Evolutionary conservation across 2,888 invertebrate species (phyloP), one percentile per base, ranked within the genome.

Genomic region (Hirtodrosophila duncani): DNA sequence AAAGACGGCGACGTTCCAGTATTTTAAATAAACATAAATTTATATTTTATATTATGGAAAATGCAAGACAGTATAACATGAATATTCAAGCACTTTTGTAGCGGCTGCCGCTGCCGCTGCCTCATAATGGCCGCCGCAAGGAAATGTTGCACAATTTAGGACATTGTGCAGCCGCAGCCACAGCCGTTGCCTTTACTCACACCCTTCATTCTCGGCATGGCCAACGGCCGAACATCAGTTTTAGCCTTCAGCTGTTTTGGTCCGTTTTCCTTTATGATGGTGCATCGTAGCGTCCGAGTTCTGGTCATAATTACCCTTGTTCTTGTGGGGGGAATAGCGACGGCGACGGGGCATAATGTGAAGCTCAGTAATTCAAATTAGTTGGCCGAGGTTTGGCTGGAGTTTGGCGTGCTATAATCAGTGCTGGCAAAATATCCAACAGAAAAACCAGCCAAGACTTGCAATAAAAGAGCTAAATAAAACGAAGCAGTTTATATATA

Each of bases 81-180:
- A 77, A 81, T 75, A 81, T 82, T 63, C 71, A 77, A 64, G 53
- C 52, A 48, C 17, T 36, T 26, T 48, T 64, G 36, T 34, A 52
- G 37, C 50, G 31, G 33, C 48, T 57, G 55, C 36, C 37, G 62
- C 58, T 52, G 13, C 11, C 45, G 43, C 34, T 36, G 29, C 39
- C 39, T 26, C 56, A 53, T 63, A 63, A 72, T 69, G 69, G 53
- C 45, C 43, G 68, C 64, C 55, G 46, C 53, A 69, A 65, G 71
- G 67, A 74, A 77, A 67, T 70, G 80, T 80, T 77, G 70, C 74
- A 80, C 75, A 72, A 74, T 81, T 79, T 65, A 70, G 79, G 72
- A 75, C 75, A 65, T 66, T 58, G 37, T 63, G 65, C 67, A 70
- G 70, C 61, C 58, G 62, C 55, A 55, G 64, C 48, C 50, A 31